Evolutionary conservation across 2,888 invertebrate species (phyloP).

Genomic region (Chalcis sispes): DNA sequence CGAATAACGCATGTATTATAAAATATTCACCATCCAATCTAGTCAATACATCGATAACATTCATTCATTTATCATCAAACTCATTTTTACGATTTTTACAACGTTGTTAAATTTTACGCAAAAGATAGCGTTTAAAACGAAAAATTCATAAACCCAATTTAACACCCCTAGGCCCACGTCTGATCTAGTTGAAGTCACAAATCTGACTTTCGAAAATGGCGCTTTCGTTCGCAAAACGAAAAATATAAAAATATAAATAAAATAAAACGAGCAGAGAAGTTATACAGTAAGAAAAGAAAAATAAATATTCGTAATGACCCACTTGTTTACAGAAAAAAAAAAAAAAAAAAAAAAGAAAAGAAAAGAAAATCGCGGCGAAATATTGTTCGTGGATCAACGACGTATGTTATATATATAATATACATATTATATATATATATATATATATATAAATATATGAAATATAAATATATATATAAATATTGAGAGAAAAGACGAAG

Average conservation of each 20-base stretch:
- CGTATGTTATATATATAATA: constrained; percentile 53
- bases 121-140: no score
- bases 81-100: no score
- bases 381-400: constrained; percentile 51
- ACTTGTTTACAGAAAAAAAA: constrained; percentile 32
- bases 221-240: constrained; percentile 17
- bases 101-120: no score
- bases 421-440: constrained; percentile 38
- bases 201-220: constrained; percentile 21
- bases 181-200: constrained; percentile 31
- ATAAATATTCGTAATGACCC: constrained; percentile 18
- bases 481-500: constrained; percentile 19
- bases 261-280: neutral
- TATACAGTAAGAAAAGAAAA: neutral
- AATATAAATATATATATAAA: constrained; percentile 47
- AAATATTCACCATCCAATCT: no score
- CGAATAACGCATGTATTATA: neutral
- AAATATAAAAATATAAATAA: neutral
- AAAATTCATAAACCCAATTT: no score
- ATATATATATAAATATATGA: constrained; percentile 38
- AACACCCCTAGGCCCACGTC: constrained; percentile 46
- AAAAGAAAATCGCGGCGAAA: no score
- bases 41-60: no score
- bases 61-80: no score
- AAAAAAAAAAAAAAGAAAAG: constrained; percentile 1